These are phyloP conservation scores for Neodontobutis hainanensis DNA, from an alignment of 2,113 vertebrate species.

Conservation along the genomic window DNA sequence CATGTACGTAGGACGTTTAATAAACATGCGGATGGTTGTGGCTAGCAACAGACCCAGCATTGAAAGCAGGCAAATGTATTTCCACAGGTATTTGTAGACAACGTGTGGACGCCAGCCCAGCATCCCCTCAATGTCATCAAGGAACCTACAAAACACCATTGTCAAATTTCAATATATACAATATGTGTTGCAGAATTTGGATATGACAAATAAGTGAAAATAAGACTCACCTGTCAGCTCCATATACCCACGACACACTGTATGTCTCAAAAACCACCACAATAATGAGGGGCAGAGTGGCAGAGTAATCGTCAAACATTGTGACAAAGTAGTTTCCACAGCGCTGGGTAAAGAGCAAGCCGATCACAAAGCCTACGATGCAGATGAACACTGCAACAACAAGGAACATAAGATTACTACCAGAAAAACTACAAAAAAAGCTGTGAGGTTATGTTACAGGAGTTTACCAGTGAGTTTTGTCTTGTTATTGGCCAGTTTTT, in stretches of 20 bases:
- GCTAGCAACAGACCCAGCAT: slow-evolving; percentile 80
- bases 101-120: slow-evolving; percentile 74
- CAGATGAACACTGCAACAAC: slow-evolving; percentile 74
- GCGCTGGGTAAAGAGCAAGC: slow-evolving; percentile 82
- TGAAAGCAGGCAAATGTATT: slow-evolving; percentile 76
- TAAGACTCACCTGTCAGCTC: slow-evolving; percentile 81
- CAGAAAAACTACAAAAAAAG: background rate
- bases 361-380: slow-evolving; percentile 75
- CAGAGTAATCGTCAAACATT: slow-evolving; percentile 86
- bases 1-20: slow-evolving; percentile 72
- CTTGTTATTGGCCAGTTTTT: slow-evolving; percentile 71
- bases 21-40: slow-evolving; percentile 68
- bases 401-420: background rate
- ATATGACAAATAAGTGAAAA: background rate
- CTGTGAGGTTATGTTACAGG: too few relatives aligned
- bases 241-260: slow-evolving; percentile 84
- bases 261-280: slow-evolving; percentile 82
- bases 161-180: background rate
- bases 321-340: slow-evolving; percentile 84
- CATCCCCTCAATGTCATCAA: slow-evolving; percentile 79
- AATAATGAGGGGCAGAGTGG: slow-evolving; percentile 80
- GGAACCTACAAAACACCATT: slow-evolving; percentile 74
- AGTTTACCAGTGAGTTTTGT: slow-evolving; percentile 78
- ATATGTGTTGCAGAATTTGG: too few relatives aligned
- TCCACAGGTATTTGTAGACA: slow-evolving; percentile 82